Evolutionary conservation across 2,888 invertebrate genomes (phyloP), one percentile per base, ranked within the genome.

Genomic region (Philopedon plagiatum): DNA sequence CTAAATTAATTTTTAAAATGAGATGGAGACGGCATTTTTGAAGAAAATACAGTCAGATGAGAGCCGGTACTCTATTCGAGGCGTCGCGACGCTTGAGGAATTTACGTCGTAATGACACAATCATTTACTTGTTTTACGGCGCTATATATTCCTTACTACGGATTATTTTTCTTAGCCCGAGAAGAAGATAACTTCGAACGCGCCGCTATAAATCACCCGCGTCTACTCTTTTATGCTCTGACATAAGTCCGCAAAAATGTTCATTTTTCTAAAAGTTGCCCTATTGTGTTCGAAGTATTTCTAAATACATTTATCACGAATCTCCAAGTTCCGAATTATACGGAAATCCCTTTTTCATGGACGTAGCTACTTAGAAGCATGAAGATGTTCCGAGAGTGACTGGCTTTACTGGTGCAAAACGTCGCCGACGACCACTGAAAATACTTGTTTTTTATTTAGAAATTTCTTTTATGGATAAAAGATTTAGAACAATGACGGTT

Each of bases 191-290:
- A 58, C 66, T 66, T 66, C 29, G 13, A 32, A 21, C 58, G 13
- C n/a, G n/a, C 1, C 9, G 37, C 58, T 32, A 66, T 66, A 56
- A 66, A 66, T 66, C 66, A 66, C 56, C 44, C 66, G 21, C 57
- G 29, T 66, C 66, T 44, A 41, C 44, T 66, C 66, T 58, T 66
- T 66, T 66, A 66, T 57, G 29, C 49, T 44, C 57, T 29, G 66
- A 66, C 66, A 56, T 66, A 57, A 58, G 66, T 66, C 66, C 66
- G 58, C 58, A 58, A 32, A 46, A 66, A 66, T 66, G 58, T 56
- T 66, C 66, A 66, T 66, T 66, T 66, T 66, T 66, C 66, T 66
- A 29, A 60, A 41, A 60, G 39, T 60, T 60, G 26, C 9, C 15
- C 60, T 41, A 60, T 60, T 60, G 41, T 60, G 60, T 60, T 60